phyloP scores from a whole-genome alignment of 2,888 invertebrate genomes.

The Vesta saturnalis region DNA sequence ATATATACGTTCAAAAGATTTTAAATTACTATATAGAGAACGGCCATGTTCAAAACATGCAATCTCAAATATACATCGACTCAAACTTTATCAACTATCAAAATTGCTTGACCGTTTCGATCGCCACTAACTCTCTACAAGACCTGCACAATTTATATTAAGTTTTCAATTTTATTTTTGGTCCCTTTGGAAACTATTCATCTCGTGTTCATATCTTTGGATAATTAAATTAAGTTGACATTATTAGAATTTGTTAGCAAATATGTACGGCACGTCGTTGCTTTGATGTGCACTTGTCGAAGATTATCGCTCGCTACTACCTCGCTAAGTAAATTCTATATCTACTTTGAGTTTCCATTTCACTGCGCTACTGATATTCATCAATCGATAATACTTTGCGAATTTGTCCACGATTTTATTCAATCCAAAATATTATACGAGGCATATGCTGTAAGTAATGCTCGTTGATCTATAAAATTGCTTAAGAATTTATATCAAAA shows the following conservation, averaged over 20 bases:
- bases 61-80: slow-evolving; percentile 47
- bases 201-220: slow-evolving; percentile 20
- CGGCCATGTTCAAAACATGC: slow-evolving; percentile 53
- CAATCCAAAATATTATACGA: too few species aligned
- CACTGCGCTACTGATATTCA: slow-evolving; percentile 6
- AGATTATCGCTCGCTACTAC: slow-evolving; percentile 22
- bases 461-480: not conserved
- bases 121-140: not conserved
- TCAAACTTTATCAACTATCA: slow-evolving; percentile 24
- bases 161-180: not conserved
- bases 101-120: slow-evolving; percentile 28
- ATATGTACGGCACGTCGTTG: slow-evolving; percentile 21
- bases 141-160: slow-evolving; percentile 9
- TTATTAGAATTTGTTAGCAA: slow-evolving; percentile 31
- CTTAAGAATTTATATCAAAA: too few species aligned
- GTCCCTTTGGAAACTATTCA: slow-evolving; percentile 10
- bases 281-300: slow-evolving; percentile 29
- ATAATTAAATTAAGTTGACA: slow-evolving; percentile 28
- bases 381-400: slow-evolving; percentile 10
- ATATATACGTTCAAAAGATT: slow-evolving; percentile 53
- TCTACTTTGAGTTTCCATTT: slow-evolving; percentile 21
- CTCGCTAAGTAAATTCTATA: slow-evolving; percentile 21
- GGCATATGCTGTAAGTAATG: not conserved
- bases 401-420: not conserved
- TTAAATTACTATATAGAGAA: slow-evolving; percentile 51